Evolutionary conservation across 2,113 vertebrate genomes (phyloP).

Genomic region (Agelaius phoeniceus): DNA sequence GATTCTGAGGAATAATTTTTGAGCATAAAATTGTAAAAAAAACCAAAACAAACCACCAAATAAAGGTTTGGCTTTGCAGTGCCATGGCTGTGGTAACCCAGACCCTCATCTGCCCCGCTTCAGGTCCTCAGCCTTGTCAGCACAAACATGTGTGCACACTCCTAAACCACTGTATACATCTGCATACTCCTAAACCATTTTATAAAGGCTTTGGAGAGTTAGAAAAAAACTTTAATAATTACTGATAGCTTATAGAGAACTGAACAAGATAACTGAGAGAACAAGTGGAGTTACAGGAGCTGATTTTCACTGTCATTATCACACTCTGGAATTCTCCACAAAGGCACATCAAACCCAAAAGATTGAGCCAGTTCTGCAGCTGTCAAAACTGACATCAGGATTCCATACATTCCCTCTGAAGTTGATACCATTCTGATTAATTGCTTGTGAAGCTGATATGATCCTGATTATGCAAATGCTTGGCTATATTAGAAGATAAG

Average conservation of each 20-base stretch:
- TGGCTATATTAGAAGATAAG: neutral
- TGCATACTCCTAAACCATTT: neutral
- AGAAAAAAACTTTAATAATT: neutral
- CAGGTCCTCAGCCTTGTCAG: neutral
- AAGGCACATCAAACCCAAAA: neutral
- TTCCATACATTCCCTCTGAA: neutral
- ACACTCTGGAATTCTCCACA: neutral
- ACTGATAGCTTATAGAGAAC: neutral
- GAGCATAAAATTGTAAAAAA: neutral
- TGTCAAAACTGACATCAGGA: slow-evolving; percentile 22
- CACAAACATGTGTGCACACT: neutral
- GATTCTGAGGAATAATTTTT: neutral
- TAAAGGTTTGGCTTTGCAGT: neutral
- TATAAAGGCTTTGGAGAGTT: neutral
- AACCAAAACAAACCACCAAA: neutral
- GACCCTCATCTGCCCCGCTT: neutral
- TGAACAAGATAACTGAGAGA: neutral
- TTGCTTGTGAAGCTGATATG: neutral
- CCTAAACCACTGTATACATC: neutral
- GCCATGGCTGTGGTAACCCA: neutral
- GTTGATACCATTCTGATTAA: neutral
- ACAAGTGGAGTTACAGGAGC: neutral
- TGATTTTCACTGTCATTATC: neutral
- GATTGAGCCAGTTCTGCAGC: neutral
- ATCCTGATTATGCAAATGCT: slow-evolving; percentile 8